Base-by-base conservation (phyloP, 2,888 invertebrate species). In the Troides oblongomaculatus region DNA sequence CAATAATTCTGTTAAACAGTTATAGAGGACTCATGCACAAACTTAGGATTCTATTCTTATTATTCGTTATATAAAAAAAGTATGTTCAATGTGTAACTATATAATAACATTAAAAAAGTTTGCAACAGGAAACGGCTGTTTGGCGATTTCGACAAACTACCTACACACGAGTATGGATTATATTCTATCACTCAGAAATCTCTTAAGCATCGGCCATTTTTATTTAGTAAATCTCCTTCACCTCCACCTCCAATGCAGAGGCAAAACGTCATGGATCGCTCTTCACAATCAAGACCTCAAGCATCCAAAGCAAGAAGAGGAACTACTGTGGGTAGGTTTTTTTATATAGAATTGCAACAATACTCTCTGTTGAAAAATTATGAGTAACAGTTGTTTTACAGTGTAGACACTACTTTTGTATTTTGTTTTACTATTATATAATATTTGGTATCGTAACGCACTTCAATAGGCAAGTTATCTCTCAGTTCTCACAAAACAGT, bases 161-260 rank as follows among this genome's bases (percentile, higher is more conserved):
- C 89, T 17, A 74, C 73, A 18, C 92, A 92, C 69, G 81, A 85
- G 53, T 90, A 76, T 72, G 92, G 92, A 8, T 76, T 92, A 8
- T 92, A 92, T 74, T 92, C 92, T 2, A 82, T 88, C 43, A 79
- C 83, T 50, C 87, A 87, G 72, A 88, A 84, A 72, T 74, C 76
- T 18, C 73, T 75, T 43, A 84, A 76, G 65, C 83, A 82, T 70
- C 75, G 78, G 66, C 82, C 85, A 1, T 66, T 83, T n/a, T 64
- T 84, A 1, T 81, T 85, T 53, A 79, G 77, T 10, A 88, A 85
- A 71, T 78, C 84, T 4, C 78, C 81, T 0, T 86, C 89, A 1
- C 84, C 87, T 2, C 79, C 84, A 5, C 84, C 84, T 2, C 83
- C 85, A 0, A 73, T 82, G 1, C 83, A 81, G 59, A 82, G 84